A percentile compares a stretch with the other conserved stretches of the same genome.
Evolutionary conservation across 2,888 invertebrate species (phyloP).

Genomic region (Cheilosia vernalis): DNA sequence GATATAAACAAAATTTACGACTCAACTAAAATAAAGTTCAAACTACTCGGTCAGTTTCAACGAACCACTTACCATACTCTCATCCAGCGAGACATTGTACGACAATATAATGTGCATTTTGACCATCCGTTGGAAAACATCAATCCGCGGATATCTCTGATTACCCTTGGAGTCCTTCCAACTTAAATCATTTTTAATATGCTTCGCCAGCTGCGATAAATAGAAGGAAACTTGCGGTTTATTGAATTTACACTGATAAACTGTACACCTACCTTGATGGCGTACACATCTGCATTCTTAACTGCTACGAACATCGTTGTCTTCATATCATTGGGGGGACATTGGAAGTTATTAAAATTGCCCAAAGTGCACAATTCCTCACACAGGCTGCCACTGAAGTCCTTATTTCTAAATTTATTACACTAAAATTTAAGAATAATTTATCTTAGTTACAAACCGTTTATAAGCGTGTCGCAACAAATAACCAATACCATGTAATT

Average conservation of each 20-base stretch:
- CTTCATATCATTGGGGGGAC: conserved; percentile 80
- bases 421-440: conserved; percentile 77
- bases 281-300: conserved; percentile 81
- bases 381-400: conserved; percentile 81
- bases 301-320: conserved; percentile 82
- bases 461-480: background rate
- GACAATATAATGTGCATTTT: conserved; percentile 81
- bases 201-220: conserved; percentile 78
- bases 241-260: conserved; percentile 6
- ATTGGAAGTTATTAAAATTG: conserved; percentile 81
- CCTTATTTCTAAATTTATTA: conserved; percentile 79
- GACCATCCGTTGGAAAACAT: conserved; percentile 82
- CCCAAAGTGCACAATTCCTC: conserved; percentile 80
- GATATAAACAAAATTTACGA: too few relatives aligned
- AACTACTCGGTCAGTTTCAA: too few relatives aligned
- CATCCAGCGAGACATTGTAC: conserved; percentile 82
- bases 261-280: conserved; percentile 80
- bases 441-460: background rate
- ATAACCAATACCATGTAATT: conserved; percentile 79
- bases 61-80: conserved; percentile 79
- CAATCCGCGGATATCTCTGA: conserved; percentile 80
- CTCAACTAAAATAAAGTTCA: background rate
- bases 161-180: conserved; percentile 80
- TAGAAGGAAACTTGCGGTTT: background rate
- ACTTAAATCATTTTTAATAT: conserved; percentile 80